A percentile compares a stretch with the other conserved stretches of the same genome.
These are phyloP conservation scores for Decapterus maruadsi DNA, from an alignment of 2,797 vertebrate genomes.

Conservation along the genomic window DNA sequence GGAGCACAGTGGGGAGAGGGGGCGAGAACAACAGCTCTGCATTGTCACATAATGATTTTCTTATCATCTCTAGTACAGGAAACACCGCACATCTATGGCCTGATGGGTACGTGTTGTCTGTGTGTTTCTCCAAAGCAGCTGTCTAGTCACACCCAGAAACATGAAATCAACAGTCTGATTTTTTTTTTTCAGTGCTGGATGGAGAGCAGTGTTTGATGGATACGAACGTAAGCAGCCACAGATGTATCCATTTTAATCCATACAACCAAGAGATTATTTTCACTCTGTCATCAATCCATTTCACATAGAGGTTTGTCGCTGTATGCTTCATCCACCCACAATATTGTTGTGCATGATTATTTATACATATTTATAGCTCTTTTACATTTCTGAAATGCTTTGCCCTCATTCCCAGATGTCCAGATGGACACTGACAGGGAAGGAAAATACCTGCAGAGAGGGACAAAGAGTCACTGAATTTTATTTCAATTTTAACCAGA, in stretches of 20 bases:
- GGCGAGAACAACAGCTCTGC: slow-evolving; percentile 72
- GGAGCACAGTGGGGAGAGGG: slow-evolving; percentile 76
- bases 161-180: slow-evolving; percentile 34
- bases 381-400: slow-evolving; percentile 49
- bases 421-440: slow-evolving; percentile 72
- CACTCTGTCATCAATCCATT: slow-evolving; percentile 41
- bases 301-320: slow-evolving; percentile 27
- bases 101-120: slow-evolving; percentile 38
- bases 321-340: slow-evolving; percentile 59
- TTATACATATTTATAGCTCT: slow-evolving; percentile 69
- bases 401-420: slow-evolving; percentile 44
- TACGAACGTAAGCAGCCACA: slow-evolving; percentile 18
- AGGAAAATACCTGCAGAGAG: slow-evolving; percentile 63
- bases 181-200: slow-evolving; percentile 33
- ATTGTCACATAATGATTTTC: slow-evolving; percentile 78
- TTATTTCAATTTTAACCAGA: slow-evolving; percentile 27
- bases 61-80: slow-evolving; percentile 71
- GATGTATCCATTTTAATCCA: slow-evolving; percentile 40
- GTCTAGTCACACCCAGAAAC: slow-evolving; percentile 59
- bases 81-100: slow-evolving; percentile 49
- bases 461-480: slow-evolving; percentile 36
- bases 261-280: slow-evolving; percentile 34
- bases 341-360: slow-evolving; percentile 58
- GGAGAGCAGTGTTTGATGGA: slow-evolving; percentile 19
- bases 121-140: slow-evolving; percentile 35